Conservation (phyloP, 2,797 vertebrate genomes). For the Dermochelys coriacea region DNA sequence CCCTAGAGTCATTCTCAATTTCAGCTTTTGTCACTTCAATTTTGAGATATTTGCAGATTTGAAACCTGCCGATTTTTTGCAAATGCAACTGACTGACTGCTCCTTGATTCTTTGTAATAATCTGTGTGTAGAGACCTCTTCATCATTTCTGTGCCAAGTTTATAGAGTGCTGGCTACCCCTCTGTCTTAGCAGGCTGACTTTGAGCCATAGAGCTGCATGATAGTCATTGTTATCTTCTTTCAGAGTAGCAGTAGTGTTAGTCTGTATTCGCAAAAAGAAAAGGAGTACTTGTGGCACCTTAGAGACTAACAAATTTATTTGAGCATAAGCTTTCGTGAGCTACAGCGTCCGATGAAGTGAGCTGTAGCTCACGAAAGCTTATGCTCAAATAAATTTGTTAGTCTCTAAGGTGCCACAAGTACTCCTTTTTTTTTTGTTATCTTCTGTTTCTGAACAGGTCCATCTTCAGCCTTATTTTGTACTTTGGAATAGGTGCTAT, state of each 20-base stretch:
- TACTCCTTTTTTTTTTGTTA: too few relatives aligned
- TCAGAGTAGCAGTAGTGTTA: too few relatives aligned
- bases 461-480: neutral
- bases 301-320: too few relatives aligned
- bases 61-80: neutral
- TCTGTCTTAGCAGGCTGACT: neutral
- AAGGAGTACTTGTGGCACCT: too few relatives aligned
- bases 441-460: neutral
- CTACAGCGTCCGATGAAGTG: too few relatives aligned
- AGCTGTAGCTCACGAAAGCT: too few relatives aligned
- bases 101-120: neutral
- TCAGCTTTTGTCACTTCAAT: neutral
- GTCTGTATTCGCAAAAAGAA: too few relatives aligned
- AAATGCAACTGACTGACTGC: neutral
- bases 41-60: neutral
- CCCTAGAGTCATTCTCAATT: neutral
- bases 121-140: neutral
- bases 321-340: too few relatives aligned
- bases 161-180: neutral
- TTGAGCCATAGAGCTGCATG: neutral
- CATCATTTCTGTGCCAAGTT: neutral
- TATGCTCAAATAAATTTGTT: too few relatives aligned
- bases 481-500: neutral
- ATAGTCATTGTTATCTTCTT: neutral
- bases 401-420: too few relatives aligned